Conservation (phyloP, 92 coral and sea anemone species). For the Muricea muricata region DNA sequence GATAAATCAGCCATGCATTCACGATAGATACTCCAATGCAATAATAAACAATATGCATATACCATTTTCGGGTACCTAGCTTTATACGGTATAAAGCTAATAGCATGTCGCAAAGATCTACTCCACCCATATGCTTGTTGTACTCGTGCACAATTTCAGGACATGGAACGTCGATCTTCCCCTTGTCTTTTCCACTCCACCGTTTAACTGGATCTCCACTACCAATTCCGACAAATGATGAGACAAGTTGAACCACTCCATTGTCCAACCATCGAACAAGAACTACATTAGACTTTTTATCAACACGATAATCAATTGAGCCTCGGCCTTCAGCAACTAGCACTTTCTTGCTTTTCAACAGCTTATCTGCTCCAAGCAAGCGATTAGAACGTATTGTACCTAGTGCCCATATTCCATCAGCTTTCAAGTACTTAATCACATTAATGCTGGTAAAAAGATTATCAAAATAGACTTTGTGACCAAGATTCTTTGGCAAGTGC, state of each 20-base stretch:
- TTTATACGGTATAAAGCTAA: not conserved
- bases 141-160: constrained; percentile 36
- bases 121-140: constrained; percentile 54
- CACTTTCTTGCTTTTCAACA: not conserved
- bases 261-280: constrained; percentile 22
- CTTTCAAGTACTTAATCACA: constrained; percentile 15
- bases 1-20: not conserved
- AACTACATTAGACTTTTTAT: not conserved
- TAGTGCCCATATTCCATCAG: constrained; percentile 33
- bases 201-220: not conserved
- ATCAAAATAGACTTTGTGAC: constrained; percentile 18
- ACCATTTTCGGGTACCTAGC: not conserved
- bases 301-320: constrained; percentile 8
- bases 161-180: constrained; percentile 36
- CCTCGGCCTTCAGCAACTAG: not conserved
- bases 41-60: not conserved
- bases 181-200: not conserved
- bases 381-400: constrained; percentile 40
- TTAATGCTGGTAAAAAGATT: constrained; percentile 19
- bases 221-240: constrained; percentile 3
- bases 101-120: constrained; percentile 19
- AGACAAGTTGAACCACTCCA: constrained; percentile 2
- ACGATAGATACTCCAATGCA: not conserved
- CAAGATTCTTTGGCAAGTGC: not conserved
- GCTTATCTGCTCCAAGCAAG: not conserved